Evolutionary conservation across 2,888 invertebrate species (phyloP).

Genomic region (Saturnia pavonia): DNA sequence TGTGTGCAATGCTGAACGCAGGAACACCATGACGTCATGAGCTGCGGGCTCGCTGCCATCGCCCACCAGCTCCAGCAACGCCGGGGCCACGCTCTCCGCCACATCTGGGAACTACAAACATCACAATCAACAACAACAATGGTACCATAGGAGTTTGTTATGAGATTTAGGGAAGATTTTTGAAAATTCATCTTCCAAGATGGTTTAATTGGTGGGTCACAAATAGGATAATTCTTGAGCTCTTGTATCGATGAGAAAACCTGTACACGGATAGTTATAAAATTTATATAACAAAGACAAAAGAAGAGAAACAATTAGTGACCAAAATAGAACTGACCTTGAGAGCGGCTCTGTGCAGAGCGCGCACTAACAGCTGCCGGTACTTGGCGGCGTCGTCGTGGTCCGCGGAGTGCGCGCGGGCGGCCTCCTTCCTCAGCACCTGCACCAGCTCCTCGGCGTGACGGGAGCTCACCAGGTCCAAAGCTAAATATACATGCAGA

Average conservation of each 20-base stretch:
- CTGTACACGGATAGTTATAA: no score
- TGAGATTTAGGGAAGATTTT: no score
- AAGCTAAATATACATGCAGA: constrained; percentile 18
- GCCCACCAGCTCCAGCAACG: constrained; percentile 95
- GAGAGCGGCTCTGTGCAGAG: constrained; percentile 95
- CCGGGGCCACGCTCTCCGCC: constrained; percentile 95
- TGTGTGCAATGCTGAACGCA: constrained; percentile 97
- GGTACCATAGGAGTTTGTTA: no score
- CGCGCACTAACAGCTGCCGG: constrained; percentile 96
- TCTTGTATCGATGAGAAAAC: no score
- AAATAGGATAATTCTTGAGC: no score
- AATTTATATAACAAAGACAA: no score
- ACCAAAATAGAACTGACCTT: constrained; percentile 77
- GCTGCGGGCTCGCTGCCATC: constrained; percentile 95
- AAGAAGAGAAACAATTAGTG: no score
- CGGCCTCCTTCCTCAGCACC: constrained; percentile 94
- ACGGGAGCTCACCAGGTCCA: constrained; percentile 33
- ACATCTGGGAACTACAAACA: constrained; percentile 91
- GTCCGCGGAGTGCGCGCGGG: constrained; percentile 93
- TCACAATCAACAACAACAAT: background rate
- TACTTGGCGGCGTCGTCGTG: constrained; percentile 98
- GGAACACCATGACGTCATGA: constrained; percentile 95
- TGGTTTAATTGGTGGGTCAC: no score
- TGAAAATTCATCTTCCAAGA: no score
- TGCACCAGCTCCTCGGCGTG: constrained; percentile 87